These are phyloP conservation scores for Pundamilia nyererei DNA, from an alignment of 2,113 vertebrate species.

Conservation along the genomic window DNA sequence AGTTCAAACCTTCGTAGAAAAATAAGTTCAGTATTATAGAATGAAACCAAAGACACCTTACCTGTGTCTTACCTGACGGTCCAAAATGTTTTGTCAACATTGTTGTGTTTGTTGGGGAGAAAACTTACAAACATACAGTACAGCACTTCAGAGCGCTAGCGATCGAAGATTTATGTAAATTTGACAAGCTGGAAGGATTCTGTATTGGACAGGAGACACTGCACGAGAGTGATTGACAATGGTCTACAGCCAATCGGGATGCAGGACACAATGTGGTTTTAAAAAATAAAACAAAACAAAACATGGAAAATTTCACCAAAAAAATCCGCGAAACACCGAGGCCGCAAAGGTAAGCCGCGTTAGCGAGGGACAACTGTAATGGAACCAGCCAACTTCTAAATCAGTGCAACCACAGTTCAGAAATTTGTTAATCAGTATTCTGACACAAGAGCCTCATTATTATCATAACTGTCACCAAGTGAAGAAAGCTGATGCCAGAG, in stretches of 20 bases:
- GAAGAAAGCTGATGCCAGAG: background rate
- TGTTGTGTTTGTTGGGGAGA: background rate
- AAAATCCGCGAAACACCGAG: accelerated
- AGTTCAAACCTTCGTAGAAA: background rate
- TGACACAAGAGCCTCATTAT: background rate
- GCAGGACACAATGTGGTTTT: background rate
- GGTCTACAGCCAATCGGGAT: background rate
- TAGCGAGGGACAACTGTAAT: background rate
- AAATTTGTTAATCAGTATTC: background rate
- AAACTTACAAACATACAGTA: background rate
- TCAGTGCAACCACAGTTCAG: background rate
- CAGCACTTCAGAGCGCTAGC: background rate
- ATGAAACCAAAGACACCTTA: background rate
- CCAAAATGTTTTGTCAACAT: background rate
- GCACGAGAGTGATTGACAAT: background rate
- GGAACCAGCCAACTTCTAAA: background rate
- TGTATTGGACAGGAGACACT: background rate
- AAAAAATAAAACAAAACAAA: background rate
- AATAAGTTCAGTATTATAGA: background rate
- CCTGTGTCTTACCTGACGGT: background rate
- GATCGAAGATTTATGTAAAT: background rate
- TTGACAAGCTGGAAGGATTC: background rate
- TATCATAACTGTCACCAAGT: background rate
- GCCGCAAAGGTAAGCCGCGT: background rate
- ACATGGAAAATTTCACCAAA: background rate